Percentiles rank a stretch among this genome's conserved stretches.
Evolutionary conservation across 1,140 invertebrate species (phyloP).

Genomic region (Hylaeus anthracinus): DNA sequence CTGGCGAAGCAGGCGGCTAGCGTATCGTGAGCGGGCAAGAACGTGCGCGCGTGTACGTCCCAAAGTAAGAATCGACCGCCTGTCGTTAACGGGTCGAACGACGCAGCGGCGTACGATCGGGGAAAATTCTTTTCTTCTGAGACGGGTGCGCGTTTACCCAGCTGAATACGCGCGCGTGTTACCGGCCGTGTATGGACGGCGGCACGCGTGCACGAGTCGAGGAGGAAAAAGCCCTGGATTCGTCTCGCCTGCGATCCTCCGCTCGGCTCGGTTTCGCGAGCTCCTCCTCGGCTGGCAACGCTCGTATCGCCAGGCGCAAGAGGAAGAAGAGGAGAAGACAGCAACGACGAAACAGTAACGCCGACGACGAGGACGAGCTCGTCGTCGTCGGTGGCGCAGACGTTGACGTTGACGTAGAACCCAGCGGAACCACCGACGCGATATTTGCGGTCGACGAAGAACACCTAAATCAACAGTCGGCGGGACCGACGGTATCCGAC

Average conservation of each 20-base stretch:
- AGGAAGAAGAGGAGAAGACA: constrained; percentile 60
- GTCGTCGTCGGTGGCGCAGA: constrained; percentile 38
- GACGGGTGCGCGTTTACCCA: constrained; percentile 42
- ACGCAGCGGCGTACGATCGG: not conserved
- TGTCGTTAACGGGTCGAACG: not conserved
- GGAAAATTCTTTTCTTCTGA: not conserved
- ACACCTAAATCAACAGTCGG: not conserved
- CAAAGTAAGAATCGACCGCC: constrained; percentile 14
- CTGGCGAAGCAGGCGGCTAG: constrained; percentile 3
- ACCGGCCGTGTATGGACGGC: constrained; percentile 63
- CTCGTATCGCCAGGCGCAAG: constrained; percentile 54
- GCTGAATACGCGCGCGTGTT: constrained; percentile 49
- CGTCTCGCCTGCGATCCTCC: constrained; percentile 60
- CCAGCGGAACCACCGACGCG: constrained; percentile 8
- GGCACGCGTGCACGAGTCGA: constrained; percentile 62
- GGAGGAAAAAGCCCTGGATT: constrained; percentile 65
- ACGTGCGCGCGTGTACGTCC: constrained; percentile 36
- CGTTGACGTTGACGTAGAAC: not conserved
- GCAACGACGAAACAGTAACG: constrained; percentile 50
- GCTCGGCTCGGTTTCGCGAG: constrained; percentile 58
- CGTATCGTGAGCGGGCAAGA: constrained; percentile 36
- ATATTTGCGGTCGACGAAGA: constrained; percentile 17
- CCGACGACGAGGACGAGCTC: constrained; percentile 50
- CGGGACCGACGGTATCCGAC: constrained; percentile 1
- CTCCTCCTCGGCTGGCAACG: constrained; percentile 45